Percentiles rank a stretch among this genome's conserved stretches.
phyloP scores from a whole-genome alignment of 2,797 vertebrate species.

The Falco cherrug region DNA sequence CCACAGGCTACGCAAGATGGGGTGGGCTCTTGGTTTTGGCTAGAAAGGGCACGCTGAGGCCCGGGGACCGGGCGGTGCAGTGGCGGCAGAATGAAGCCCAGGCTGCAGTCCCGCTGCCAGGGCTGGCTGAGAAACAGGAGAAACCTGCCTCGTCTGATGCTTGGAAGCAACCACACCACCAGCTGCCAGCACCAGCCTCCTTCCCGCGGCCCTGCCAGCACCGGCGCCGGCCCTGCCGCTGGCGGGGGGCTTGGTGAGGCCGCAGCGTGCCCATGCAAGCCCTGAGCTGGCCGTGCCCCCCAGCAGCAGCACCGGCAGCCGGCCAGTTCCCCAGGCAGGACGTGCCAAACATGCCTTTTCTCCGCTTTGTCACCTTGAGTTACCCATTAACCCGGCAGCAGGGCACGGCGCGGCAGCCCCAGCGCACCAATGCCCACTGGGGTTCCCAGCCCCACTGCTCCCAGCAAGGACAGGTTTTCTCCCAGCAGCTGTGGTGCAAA shows the following conservation, averaged over 20 bases:
- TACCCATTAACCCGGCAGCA: conserved; percentile 51
- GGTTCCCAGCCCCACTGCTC: background rate
- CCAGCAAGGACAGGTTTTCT: background rate
- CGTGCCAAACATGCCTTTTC: conserved; percentile 16
- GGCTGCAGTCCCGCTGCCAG: background rate
- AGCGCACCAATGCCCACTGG: fast-evolving
- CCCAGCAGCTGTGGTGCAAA: fast-evolving
- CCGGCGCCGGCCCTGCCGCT: fast-evolving
- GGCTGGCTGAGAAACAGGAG: background rate
- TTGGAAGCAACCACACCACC: background rate
- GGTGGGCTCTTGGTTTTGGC: background rate
- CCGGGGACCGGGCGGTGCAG: fast-evolving
- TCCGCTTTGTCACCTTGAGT: background rate
- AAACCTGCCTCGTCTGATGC: background rate
- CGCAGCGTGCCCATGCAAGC: background rate
- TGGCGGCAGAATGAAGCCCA: background rate
- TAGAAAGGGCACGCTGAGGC: fast-evolving
- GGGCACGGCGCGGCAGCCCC: background rate
- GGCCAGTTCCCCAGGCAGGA: background rate
- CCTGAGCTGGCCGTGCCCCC: background rate
- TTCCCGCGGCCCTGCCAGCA: background rate
- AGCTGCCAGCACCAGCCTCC: background rate
- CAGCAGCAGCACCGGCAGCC: background rate
- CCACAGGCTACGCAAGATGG: fast-evolving
- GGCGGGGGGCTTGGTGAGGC: fast-evolving